Percentiles rank a stretch among this genome's conserved stretches.
Evolutionary conservation across 37 sponge, comb jelly and placozoan species (phyloP).

Genomic region (Ephydatia muelleri): DNA sequence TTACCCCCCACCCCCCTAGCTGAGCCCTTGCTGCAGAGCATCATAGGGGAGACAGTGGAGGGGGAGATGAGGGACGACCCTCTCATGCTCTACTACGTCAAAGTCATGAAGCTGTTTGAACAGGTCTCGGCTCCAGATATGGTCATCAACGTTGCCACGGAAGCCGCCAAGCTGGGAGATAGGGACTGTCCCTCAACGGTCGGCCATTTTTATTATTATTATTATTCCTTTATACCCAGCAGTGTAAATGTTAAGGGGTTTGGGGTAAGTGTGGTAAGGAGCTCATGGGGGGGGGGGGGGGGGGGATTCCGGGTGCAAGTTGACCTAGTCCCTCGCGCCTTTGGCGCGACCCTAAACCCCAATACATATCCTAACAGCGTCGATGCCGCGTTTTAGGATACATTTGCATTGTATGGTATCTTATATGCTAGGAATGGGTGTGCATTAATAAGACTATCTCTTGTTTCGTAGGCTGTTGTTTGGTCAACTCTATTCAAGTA

Average conservation of each 20-base stretch:
- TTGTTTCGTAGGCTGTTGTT: slow-evolving; percentile 42
- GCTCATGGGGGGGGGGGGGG: too few species aligned
- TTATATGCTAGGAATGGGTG: too few species aligned
- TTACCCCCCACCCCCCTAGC: not conserved
- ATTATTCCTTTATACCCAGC: not conserved
- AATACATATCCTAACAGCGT: too few species aligned
- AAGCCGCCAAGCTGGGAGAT: slow-evolving; percentile 2
- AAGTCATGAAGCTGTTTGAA: slow-evolving; percentile 67
- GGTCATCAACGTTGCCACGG: slow-evolving; percentile 30
- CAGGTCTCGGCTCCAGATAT: slow-evolving; percentile 18
- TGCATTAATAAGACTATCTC: too few species aligned
- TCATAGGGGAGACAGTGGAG: not conserved
- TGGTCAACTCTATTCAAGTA: slow-evolving; percentile 83
- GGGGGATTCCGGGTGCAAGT: too few species aligned
- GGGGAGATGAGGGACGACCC: not conserved
- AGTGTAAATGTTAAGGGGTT: not conserved
- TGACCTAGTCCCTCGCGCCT: too few species aligned
- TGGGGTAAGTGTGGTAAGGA: too few species aligned
- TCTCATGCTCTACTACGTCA: slow-evolving; percentile 33
- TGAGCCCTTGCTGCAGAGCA: not conserved
- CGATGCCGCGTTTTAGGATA: too few species aligned
- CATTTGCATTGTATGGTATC: too few species aligned
- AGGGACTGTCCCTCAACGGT: slow-evolving; percentile 20
- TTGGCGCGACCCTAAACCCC: too few species aligned
- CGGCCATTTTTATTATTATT: not conserved